Evolutionary conservation across 1,140 invertebrate genomes (phyloP).

Genomic region (Aphis gossypii): DNA sequence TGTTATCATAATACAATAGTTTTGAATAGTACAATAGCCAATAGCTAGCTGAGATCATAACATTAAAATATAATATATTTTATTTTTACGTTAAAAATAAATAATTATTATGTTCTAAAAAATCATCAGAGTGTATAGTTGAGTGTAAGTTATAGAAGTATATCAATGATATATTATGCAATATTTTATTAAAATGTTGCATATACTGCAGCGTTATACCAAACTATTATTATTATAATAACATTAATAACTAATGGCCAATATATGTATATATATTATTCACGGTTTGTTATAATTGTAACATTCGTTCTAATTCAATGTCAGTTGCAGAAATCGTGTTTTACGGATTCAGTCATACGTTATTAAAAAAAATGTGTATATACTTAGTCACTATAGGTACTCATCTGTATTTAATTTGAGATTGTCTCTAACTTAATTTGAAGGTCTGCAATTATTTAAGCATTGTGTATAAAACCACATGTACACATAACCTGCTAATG

Average conservation of each 20-base stretch:
- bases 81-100: background rate
- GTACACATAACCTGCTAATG: background rate
- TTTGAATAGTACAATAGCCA: background rate
- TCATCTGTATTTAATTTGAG: background rate
- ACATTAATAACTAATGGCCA: too few species aligned
- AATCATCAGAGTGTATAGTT: background rate
- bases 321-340: background rate
- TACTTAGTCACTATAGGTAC: background rate
- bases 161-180: background rate
- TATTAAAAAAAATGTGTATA: background rate
- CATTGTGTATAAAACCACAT: background rate
- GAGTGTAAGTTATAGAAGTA: background rate
- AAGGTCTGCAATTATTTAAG: conserved; percentile 1
- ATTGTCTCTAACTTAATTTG: background rate
- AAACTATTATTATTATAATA: too few species aligned
- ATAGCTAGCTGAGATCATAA: background rate
- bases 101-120: background rate
- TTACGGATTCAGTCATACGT: background rate
- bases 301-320: background rate
- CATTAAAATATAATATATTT: background rate
- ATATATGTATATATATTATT: background rate
- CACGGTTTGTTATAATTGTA: background rate
- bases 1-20: background rate
- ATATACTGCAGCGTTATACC: too few species aligned
- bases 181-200: background rate